These are phyloP conservation scores for Peromyscus melanophrys DNA, from an alignment of 2,797 vertebrate species.

Conservation along the genomic window DNA sequence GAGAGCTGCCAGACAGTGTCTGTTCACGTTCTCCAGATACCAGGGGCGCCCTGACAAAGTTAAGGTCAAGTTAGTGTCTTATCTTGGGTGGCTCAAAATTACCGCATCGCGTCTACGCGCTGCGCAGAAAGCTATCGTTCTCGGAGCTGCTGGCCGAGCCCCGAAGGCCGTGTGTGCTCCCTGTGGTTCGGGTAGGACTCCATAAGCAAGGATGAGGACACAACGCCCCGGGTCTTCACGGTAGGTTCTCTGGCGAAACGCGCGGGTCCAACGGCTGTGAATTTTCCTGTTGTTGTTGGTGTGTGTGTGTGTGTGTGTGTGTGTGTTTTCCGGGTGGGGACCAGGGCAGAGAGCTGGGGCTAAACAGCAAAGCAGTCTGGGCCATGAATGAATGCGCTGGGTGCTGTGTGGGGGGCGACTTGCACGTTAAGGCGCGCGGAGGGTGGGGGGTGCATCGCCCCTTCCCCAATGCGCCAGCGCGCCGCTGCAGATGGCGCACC, in stretches of 20 bases:
- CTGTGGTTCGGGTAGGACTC: slow-evolving; percentile 67
- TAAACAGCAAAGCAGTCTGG: neutral
- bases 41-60: slow-evolving; percentile 98
- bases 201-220: slow-evolving; percentile 72
- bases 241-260: slow-evolving; percentile 78
- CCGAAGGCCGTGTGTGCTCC: slow-evolving; percentile 56
- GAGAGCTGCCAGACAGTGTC: slow-evolving; percentile 93
- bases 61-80: slow-evolving; percentile 99
- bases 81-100: slow-evolving; percentile 91
- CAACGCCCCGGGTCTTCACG: slow-evolving; percentile 68
- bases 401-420: neutral
- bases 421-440: neutral
- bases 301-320: neutral
- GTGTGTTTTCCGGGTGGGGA: slow-evolving; percentile 15
- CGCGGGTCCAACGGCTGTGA: slow-evolving; percentile 61
- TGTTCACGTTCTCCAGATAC: slow-evolving; percentile 93
- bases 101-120: slow-evolving; percentile 86
- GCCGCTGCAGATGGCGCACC: slow-evolving; percentile 76
- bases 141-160: slow-evolving; percentile 55
- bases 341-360: slow-evolving; percentile 15
- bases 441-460: slow-evolving; percentile 38
- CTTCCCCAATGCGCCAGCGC: neutral
- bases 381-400: neutral
- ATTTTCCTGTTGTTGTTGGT: slow-evolving; percentile 17
- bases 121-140: slow-evolving; percentile 68